Base-by-base conservation (phyloP, 2,888 invertebrate species). In the Sinodicranocentrus sp. region DNA sequence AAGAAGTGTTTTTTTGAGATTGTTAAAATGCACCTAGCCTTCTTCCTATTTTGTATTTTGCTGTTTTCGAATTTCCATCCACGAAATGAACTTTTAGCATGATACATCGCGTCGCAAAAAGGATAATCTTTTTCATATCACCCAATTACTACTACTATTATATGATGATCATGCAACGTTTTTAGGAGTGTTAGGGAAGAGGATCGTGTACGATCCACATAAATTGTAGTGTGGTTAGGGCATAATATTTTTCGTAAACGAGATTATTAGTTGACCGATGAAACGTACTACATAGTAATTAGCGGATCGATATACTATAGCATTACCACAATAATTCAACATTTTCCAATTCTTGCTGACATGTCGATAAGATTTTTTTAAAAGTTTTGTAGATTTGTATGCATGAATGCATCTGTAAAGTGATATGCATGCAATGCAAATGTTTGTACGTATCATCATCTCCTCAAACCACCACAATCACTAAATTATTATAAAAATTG, bases 181-280 rank as follows among this genome's bases (percentile, higher is more conserved):
- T 3, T 13, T 59, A 13, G 23, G 52, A 59, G 59, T 25, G 13
- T 19, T 23, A 59, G 3, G 19, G 52, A 17, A 52, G 19, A 52
- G 6, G 52, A 52, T 52, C 17, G 8, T 52, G 52, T 19, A 52
- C 44, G 15, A 44, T 2, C 44, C 13, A 44, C 2, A 3, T n/a
- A 52, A 19, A 17, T n/a, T 52, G 52, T 52, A 33, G 33, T 52
- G 19, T 52, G 52, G 59, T 44, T 43, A 61, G 25, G 73, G 73
- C 61, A 73, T 75, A 77, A 57, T 52, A 79, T 79, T 63, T 63
- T 70, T 65, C 71, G 48, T 80, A 80, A 80, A 80, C 80, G 67
- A 80, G 80, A 80, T 80, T 80, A 80, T 80, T 80, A 80, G 65
- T 57, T 54, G 65, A 44, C 72, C 67, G 72, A 80, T 80, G 80